A percentile compares a stretch with the other conserved stretches of the same genome.
Evolutionary conservation across 92 coral and sea anemone species (phyloP).

Genomic region (Heteractis magnifica): DNA sequence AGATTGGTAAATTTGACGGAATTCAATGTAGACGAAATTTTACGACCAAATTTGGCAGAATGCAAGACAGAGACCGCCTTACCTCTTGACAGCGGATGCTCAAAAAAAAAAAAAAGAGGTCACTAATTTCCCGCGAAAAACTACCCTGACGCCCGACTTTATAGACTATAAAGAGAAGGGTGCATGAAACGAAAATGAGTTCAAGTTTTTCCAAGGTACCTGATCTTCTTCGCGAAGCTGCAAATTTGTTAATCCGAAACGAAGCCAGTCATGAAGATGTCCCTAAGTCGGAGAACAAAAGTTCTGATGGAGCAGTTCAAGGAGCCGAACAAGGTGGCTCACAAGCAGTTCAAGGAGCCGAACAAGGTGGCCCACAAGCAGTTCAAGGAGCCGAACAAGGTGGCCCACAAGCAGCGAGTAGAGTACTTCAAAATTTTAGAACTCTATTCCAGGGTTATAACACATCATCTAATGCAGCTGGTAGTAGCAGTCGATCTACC

Average conservation of each 20-base stretch:
- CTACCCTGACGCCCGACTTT: background rate
- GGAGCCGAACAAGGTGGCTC: background rate
- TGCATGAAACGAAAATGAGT: background rate
- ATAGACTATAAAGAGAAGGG: background rate
- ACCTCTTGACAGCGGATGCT: too few relatives aligned
- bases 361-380: background rate
- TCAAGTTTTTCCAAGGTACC: background rate
- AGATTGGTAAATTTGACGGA: background rate
- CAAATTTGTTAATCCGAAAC: background rate
- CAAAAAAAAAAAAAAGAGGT: background rate
- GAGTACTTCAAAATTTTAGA: conserved; percentile 3
- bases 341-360: background rate
- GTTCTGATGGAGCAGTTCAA: background rate
- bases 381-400: background rate
- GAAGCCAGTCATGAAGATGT: background rate
- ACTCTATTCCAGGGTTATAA: conserved; percentile 4
- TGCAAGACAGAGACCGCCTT: too few relatives aligned
- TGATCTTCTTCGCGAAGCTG: background rate
- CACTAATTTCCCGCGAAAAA: background rate
- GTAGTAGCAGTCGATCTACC: background rate
- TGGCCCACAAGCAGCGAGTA: background rate
- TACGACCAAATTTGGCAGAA: background rate
- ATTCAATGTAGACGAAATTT: background rate
- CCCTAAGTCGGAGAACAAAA: background rate
- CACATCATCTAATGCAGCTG: background rate